These are phyloP conservation scores for Regulus satrapa DNA, from an alignment of 2,113 vertebrate species.

Conservation along the genomic window DNA sequence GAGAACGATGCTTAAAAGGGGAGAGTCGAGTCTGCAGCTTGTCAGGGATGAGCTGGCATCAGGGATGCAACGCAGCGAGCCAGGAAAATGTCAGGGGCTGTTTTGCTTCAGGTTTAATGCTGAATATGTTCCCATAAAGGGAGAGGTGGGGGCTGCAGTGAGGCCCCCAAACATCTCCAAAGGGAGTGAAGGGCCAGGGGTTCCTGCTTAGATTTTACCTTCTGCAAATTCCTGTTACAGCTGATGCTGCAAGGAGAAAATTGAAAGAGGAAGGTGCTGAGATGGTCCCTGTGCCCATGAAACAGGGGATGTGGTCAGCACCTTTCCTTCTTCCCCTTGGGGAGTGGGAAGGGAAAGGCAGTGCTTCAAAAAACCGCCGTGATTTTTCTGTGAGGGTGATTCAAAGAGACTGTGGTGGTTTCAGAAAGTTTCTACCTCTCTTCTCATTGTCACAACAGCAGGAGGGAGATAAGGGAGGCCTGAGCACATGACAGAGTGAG, in stretches of 20 bases:
- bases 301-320: background rate
- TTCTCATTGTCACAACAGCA: background rate
- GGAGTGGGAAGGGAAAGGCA: background rate
- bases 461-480: background rate
- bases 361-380: background rate
- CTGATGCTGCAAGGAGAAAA: background rate
- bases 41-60: background rate
- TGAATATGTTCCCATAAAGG: background rate
- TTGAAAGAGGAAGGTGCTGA: slow-evolving; percentile 6
- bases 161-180: background rate
- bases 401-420: background rate
- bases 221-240: background rate
- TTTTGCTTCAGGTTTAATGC: background rate
- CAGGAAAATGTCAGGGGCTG: background rate
- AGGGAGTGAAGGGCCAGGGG: background rate
- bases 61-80: background rate
- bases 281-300: background rate
- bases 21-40: background rate
- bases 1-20: background rate
- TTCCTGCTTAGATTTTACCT: background rate
- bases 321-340: slow-evolving; percentile 33
- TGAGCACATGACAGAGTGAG: background rate
- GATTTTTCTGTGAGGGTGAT: background rate
- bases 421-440: background rate
- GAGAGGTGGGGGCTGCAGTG: background rate